Evolutionary conservation across 2,797 vertebrate genomes (phyloP).

Genomic region (Sparidentex hasta): DNA sequence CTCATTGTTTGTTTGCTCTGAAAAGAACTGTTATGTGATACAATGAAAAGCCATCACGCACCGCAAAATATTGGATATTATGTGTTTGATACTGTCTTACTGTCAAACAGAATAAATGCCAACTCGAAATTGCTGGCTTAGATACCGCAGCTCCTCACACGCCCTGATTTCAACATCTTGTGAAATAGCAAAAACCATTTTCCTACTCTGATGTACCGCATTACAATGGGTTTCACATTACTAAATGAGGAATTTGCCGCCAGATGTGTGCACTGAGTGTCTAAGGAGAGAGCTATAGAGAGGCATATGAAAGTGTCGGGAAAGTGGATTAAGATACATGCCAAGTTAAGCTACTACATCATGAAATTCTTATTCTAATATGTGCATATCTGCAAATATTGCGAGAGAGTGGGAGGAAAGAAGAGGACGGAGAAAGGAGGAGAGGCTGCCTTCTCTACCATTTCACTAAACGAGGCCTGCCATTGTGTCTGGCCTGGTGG

Average conservation of each 20-base stretch:
- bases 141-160: slow-evolving; percentile 56
- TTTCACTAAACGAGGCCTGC: slow-evolving; percentile 78
- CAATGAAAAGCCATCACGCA: slow-evolving; percentile 78
- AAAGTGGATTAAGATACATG: slow-evolving; percentile 53
- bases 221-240: slow-evolving; percentile 54
- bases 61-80: slow-evolving; percentile 78
- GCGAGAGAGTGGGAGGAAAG: slow-evolving; percentile 37
- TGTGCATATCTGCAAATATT: slow-evolving; percentile 43
- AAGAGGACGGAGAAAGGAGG: slow-evolving; percentile 30
- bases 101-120: slow-evolving; percentile 77
- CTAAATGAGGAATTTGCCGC: slow-evolving; percentile 52
- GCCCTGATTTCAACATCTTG: slow-evolving; percentile 66
- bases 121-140: slow-evolving; percentile 73
- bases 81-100: slow-evolving; percentile 79
- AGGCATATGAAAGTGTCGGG: slow-evolving; percentile 41
- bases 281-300: slow-evolving; percentile 29
- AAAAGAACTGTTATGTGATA: slow-evolving; percentile 76
- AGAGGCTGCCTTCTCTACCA: slow-evolving; percentile 41
- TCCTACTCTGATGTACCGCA: slow-evolving; percentile 51
- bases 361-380: slow-evolving; percentile 30
- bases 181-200: slow-evolving; percentile 61
- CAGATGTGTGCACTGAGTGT: slow-evolving; percentile 42
- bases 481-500: slow-evolving; percentile 75
- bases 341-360: slow-evolving; percentile 41
- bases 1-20: slow-evolving; percentile 78